Evolutionary conservation across 30 jellyfish, hydroid and myxozoan genomes (phyloP).

Genomic region (Pseudorhiza aurosa): DNA sequence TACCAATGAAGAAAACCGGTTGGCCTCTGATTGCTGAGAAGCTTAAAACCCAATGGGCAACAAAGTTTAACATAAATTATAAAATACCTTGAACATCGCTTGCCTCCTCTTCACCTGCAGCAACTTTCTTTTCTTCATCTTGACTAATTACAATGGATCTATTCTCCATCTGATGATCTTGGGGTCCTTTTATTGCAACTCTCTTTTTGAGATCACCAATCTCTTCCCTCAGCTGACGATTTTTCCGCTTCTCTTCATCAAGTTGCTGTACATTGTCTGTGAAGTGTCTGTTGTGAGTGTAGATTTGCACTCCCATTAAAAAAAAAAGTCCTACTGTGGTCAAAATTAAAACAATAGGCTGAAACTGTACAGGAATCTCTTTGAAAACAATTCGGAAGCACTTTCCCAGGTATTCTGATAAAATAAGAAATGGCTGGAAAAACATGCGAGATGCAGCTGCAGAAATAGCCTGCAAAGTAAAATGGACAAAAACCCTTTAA

Average conservation of each 20-base stretch:
- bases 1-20: too few species aligned
- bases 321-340: conserved; percentile 13
- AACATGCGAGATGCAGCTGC: conserved; percentile 66
- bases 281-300: too few species aligned
- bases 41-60: too few species aligned
- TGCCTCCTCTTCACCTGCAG: background rate
- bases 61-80: too few species aligned
- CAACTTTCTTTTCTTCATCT: too few species aligned
- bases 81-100: background rate
- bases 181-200: background rate
- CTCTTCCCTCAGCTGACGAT: background rate
- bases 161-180: background rate
- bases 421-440: conserved; percentile 53
- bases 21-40: too few species aligned
- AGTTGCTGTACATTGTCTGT: too few species aligned
- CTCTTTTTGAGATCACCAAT: background rate
- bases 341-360: conserved; percentile 61
- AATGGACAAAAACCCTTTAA: too few species aligned
- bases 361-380: conserved; percentile 87
- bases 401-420: conserved; percentile 65
- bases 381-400: conserved; percentile 61
- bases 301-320: conserved; percentile 57
- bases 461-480: conserved; percentile 58
- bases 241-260: background rate
- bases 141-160: background rate